Base-by-base conservation (phyloP, 2,888 invertebrate species). In the Epicampocera succincta region DNA sequence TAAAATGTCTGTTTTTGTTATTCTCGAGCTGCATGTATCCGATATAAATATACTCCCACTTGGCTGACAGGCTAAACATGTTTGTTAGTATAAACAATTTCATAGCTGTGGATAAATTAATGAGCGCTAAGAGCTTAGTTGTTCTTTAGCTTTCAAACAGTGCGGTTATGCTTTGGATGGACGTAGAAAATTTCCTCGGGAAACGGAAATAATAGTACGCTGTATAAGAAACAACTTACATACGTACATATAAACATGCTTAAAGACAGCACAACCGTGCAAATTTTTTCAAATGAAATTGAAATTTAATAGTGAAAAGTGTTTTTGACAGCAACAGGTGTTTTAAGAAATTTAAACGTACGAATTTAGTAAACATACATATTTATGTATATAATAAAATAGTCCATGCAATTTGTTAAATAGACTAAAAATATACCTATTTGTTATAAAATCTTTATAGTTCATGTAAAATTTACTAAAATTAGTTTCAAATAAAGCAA, bases 91-190 rank as follows among this genome's bases (percentile, higher is more conserved):
- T 25, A 25, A n/a, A 6, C 11, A 60, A 25, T 17, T 63, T 68
- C 38, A 40, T 66, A 19, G 25, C 12, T 25, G 52, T 29, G 17
- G 65, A 65, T 56, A 42, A 69, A 71, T 75, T 75, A 42, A 50
- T 44, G 44, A 68, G 46, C 63, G 58, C 15, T 15, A 50, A 25
- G 29, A 65, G 50, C 52, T 74, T 50, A 82, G 82, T 82, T 69
- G 63, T 33, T 58, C 29, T 79, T 74, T 66, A 46, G 63, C 63
- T 48, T 80, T 79, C 68, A 54, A 63, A 63, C 33, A 65, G 72
- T 38, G 42, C 73, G 73, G 68, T 77, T 56, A 69, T 63, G 42
- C 58, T 61, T 58, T 46, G 33, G 21, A 5, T 48, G 3, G 25
- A 69, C 38, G 25, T 48, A 0, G 13, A 38, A 68, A 12, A 44